Evolutionary conservation across 2,888 invertebrate genomes (phyloP).

Genomic region (Rotaria magnacalcarata): DNA sequence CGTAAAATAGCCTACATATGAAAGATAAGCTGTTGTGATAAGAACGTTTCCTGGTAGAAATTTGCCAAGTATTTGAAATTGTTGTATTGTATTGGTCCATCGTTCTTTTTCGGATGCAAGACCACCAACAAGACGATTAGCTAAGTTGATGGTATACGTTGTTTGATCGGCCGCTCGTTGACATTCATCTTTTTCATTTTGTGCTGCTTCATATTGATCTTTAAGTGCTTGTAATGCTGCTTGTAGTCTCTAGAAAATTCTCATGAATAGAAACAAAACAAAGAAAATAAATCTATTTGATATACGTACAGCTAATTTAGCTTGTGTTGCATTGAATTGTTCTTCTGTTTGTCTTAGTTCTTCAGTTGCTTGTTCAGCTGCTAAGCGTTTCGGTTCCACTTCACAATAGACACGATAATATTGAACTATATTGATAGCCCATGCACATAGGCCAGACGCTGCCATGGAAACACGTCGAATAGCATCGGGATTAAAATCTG

Average conservation of each 20-base stretch:
- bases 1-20: constrained; percentile 48
- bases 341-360: constrained; percentile 47
- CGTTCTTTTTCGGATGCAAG: constrained; percentile 48
- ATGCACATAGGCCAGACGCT: constrained; percentile 48
- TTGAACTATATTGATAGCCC: constrained; percentile 48
- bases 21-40: constrained; percentile 47
- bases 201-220: constrained; percentile 85
- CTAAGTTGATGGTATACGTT: constrained; percentile 48
- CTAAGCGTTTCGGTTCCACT: constrained; percentile 48
- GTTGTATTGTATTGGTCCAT: constrained; percentile 64
- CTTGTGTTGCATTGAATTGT: constrained; percentile 47
- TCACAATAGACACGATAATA: constrained; percentile 48
- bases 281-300: too few relatives aligned
- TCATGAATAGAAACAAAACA: too few relatives aligned
- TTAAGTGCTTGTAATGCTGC: constrained; percentile 65
- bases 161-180: constrained; percentile 61
- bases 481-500: constrained; percentile 47
- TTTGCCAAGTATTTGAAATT: constrained; percentile 39
- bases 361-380: constrained; percentile 47
- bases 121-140: constrained; percentile 48
- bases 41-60: constrained; percentile 47
- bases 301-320: constrained; percentile 64
- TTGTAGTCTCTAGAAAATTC: constrained; percentile 64
- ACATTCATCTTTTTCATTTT: constrained; percentile 75
- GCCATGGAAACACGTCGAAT: constrained; percentile 47